Base-by-base conservation (phyloP, 2,888 invertebrate species). In the Carpatolechia fugitivella region DNA sequence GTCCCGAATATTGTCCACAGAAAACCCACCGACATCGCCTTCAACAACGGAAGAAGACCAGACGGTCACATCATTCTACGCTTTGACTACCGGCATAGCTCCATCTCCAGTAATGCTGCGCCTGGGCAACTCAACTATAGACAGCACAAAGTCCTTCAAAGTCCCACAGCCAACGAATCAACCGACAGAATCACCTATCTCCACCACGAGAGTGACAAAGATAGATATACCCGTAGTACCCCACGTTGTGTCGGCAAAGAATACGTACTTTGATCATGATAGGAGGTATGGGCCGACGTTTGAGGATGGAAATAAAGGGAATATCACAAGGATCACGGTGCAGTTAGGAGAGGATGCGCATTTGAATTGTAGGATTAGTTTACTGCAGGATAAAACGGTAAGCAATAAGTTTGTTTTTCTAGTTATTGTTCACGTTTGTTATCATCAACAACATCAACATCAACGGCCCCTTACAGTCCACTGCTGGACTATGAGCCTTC, bases 321-420 rank as follows among this genome's bases (percentile, higher is more conserved):
- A 93, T 66, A 84, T 93, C 14, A 92, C 93, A 46, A 94, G 94
- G 72, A 92, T 95, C 54, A 95, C 94, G 0, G 94, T 95, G 20
- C 95, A 95, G 69, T 90, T 94, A 54, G 95, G 94, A 1, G 94
- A 93, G 60, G 94, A 93, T 57, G 94, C 94, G 44, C 92, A 92
- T 72, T 84, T 95, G 62, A 94, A 95, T 79, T 95, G 95, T 80
- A 92, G 93, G 75, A 94, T 95, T 75, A 94, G 94, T 66, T 85
- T 94, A 61, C 90, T 95, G 49, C 94, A 94, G 76, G 94, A 94
- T 82, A 95, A 95, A 87, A 94, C 94, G 83, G 95, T 94, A 72
- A 92, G 93, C 71, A 29, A n/a, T n/a, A n/a, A n/a, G n/a, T n/a
- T n/a, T n/a, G n/a, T n/a, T n/a, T n/a, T n/a, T n/a, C n/a, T n/a